Evolutionary conservation across 2,888 invertebrate genomes (phyloP).

Genomic region (Xanthia togata): DNA sequence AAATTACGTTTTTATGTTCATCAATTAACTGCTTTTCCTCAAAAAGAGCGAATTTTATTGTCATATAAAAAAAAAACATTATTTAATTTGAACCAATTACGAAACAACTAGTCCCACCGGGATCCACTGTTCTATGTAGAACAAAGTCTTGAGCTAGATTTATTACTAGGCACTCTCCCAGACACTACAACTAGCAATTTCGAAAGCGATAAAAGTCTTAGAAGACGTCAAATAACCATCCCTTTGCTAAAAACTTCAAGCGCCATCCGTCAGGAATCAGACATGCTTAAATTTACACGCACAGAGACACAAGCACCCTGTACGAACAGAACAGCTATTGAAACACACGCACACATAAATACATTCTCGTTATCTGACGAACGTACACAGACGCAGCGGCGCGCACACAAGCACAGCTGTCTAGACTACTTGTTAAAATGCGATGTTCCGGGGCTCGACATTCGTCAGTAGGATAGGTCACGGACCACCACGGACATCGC

Average conservation of each 20-base stretch:
- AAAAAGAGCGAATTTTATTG: not conserved
- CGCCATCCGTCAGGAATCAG: conserved; percentile 56
- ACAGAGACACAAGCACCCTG: conserved; percentile 37
- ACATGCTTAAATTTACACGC: conserved; percentile 49
- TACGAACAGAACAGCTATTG: conserved; percentile 50
- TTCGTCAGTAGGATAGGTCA: conserved; percentile 91
- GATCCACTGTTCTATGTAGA: not conserved
- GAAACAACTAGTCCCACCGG: not conserved
- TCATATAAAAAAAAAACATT: conserved; percentile 11
- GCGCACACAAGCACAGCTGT: conserved; percentile 78
- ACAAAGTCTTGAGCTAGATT: conserved; percentile 19
- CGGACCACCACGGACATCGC: conserved; percentile 83
- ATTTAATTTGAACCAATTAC: conserved; percentile 11
- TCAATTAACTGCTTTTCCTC: not conserved
- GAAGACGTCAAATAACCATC: conserved; percentile 53
- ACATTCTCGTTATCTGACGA: conserved; percentile 55
- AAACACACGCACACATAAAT: conserved; percentile 66
- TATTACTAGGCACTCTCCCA: conserved; percentile 32
- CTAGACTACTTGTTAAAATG: conserved; percentile 89
- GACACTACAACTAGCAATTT: conserved; percentile 38
- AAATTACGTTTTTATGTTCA: not conserved
- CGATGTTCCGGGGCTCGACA: conserved; percentile 89
- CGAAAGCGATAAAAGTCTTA: conserved; percentile 51
- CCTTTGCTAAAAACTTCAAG: conserved; percentile 62
- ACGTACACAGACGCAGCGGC: conserved; percentile 67